These are phyloP conservation scores for Phoeniculus purpureus DNA, from an alignment of 2,797 vertebrate species.

Conservation along the genomic window DNA sequence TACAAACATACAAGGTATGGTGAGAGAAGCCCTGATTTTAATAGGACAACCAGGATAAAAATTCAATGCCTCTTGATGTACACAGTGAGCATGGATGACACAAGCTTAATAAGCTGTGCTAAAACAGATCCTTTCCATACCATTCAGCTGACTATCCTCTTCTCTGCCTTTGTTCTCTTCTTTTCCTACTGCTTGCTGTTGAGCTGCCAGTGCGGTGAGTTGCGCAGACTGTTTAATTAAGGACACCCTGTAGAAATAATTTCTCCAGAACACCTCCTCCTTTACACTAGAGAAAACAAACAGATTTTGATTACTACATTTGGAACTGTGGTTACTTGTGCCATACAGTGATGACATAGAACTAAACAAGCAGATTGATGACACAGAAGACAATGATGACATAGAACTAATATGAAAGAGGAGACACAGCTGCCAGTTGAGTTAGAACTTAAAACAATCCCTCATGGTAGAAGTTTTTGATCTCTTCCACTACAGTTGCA, in stretches of 20 bases:
- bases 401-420: neutral
- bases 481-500: neutral
- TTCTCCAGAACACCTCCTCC: constrained; percentile 94
- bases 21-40: neutral
- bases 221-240: constrained; percentile 94
- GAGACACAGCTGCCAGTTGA: neutral
- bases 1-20: neutral
- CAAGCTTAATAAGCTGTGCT: neutral
- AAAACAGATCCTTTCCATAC: constrained; percentile 69
- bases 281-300: constrained; percentile 84
- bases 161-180: constrained; percentile 70
- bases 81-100: neutral
- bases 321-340: neutral
- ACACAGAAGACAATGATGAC: no score
- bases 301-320: neutral
- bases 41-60: neutral
- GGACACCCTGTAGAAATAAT: constrained; percentile 94
- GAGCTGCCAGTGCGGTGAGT: constrained; percentile 88
- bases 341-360: neutral
- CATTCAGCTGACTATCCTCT: constrained; percentile 79
- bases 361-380: neutral
- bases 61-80: neutral
- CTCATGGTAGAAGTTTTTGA: neutral
- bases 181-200: constrained; percentile 84
- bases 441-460: neutral